Conservation (phyloP, 2,113 vertebrate species). For the Melanotaenia duboulayi region DNA sequence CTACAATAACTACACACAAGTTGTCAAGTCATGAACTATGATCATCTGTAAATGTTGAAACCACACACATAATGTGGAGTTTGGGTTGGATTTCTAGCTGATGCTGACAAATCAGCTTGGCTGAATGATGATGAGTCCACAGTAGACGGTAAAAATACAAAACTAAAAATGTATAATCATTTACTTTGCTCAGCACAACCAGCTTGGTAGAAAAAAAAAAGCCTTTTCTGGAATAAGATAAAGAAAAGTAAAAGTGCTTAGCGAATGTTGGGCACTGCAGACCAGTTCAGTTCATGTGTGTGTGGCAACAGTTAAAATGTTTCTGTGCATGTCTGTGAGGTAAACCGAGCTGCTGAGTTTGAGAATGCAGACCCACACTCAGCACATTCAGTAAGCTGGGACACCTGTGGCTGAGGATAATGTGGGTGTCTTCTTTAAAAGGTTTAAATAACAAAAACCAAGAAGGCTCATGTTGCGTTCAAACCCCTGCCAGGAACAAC, state of each 20-base stretch:
- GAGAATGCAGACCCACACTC: slow-evolving; percentile 44
- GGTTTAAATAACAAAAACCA: slow-evolving; percentile 30
- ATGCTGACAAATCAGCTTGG: not conserved
- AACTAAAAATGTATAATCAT: not conserved
- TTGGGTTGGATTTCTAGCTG: not conserved
- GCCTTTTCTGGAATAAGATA: slow-evolving; percentile 22
- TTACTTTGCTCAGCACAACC: slow-evolving; percentile 22
- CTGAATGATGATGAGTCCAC: slow-evolving; percentile 3
- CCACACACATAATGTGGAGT: not conserved
- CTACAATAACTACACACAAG: too few species aligned
- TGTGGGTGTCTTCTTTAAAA: slow-evolving; percentile 32
- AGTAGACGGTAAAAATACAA: slow-evolving; percentile 20
- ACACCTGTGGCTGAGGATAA: slow-evolving; percentile 50
- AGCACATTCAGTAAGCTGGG: slow-evolving; percentile 55
- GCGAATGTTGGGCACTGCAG: slow-evolving; percentile 28
- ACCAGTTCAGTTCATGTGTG: slow-evolving; percentile 4
- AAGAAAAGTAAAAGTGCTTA: slow-evolving; percentile 13
- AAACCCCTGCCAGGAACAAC: slow-evolving; percentile 36
- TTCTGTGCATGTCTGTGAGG: slow-evolving; percentile 38
- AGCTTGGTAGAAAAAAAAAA: slow-evolving; percentile 11
- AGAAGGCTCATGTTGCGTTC: slow-evolving; percentile 17
- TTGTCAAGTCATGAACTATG: not conserved
- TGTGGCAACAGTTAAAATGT: slow-evolving; percentile 22
- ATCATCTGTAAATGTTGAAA: not conserved
- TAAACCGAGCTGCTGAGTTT: slow-evolving; percentile 62